phyloP scores from a whole-genome alignment of 2,113 vertebrate genomes.

The Alethe castanea region DNA sequence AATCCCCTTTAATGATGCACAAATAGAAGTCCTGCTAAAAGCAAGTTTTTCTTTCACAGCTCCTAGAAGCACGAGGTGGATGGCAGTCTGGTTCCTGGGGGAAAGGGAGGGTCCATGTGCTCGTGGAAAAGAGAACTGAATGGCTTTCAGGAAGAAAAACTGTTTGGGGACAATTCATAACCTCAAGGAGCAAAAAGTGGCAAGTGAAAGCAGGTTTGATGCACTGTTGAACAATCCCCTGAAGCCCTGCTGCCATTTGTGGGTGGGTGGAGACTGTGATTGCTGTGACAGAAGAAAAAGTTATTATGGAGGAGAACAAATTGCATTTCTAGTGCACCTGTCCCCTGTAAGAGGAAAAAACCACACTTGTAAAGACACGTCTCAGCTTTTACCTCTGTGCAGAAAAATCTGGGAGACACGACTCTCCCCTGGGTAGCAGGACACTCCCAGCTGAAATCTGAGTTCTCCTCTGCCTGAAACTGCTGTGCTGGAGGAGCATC shows the following conservation, averaged over 20 bases:
- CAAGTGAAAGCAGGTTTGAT: background rate
- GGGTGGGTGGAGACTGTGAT: background rate
- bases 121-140: background rate
- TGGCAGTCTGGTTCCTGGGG: background rate
- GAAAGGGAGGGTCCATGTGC: background rate
- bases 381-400: background rate
- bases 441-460: background rate
- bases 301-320: background rate
- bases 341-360: background rate
- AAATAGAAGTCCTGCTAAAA: background rate
- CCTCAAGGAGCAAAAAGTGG: background rate
- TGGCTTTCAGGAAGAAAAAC: background rate
- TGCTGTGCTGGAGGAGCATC: fast-evolving
- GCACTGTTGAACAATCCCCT: background rate
- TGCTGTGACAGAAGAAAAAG: background rate
- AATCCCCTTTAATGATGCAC: background rate
- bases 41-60: background rate
- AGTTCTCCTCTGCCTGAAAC: background rate
- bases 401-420: background rate
- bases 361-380: background rate
- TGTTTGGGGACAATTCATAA: background rate
- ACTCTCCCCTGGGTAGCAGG: background rate
- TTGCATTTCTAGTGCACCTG: background rate
- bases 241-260: background rate
- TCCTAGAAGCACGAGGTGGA: background rate